Evolutionary conservation across 2,113 vertebrate species (phyloP).

Genomic region (Alexandromys fortis): DNA sequence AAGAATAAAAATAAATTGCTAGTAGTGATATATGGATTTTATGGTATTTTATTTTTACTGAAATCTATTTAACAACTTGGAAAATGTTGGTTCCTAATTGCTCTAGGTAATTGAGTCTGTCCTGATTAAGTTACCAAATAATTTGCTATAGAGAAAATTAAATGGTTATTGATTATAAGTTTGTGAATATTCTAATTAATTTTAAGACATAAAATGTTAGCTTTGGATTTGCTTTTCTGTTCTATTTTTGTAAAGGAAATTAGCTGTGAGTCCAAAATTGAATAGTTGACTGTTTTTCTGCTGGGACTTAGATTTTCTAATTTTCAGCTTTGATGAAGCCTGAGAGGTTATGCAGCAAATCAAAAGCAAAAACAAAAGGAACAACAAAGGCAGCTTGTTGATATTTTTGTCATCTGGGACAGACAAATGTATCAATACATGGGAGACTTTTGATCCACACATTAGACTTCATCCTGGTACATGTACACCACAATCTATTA

Average conservation of each 20-base stretch:
- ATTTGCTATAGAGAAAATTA: slow-evolving; percentile 58
- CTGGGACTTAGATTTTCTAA: neutral
- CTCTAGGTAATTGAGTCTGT: slow-evolving; percentile 36
- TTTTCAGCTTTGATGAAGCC: neutral
- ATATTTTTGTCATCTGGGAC: neutral
- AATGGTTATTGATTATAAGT: slow-evolving; percentile 44
- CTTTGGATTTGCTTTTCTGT: neutral
- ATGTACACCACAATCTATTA: neutral
- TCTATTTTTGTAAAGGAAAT: slow-evolving; percentile 68
- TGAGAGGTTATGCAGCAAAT: neutral
- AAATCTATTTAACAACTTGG: slow-evolving; percentile 47
- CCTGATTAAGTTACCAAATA: slow-evolving; percentile 53
- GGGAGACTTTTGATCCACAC: neutral
- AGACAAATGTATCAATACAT: neutral
- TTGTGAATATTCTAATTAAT: slow-evolving; percentile 53
- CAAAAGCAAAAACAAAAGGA: neutral
- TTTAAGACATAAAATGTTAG: neutral
- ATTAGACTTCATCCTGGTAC: neutral
- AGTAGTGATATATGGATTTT: neutral
- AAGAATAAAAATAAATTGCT: slow-evolving; percentile 43
- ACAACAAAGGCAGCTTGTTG: neutral
- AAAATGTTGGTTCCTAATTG: slow-evolving; percentile 62
- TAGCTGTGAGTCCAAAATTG: neutral
- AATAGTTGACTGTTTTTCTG: slow-evolving; percentile 39
- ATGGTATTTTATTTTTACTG: slow-evolving; percentile 54